Conservation (phyloP, 1,140 invertebrate genomes). For the Diorhabda carinulata region DNA sequence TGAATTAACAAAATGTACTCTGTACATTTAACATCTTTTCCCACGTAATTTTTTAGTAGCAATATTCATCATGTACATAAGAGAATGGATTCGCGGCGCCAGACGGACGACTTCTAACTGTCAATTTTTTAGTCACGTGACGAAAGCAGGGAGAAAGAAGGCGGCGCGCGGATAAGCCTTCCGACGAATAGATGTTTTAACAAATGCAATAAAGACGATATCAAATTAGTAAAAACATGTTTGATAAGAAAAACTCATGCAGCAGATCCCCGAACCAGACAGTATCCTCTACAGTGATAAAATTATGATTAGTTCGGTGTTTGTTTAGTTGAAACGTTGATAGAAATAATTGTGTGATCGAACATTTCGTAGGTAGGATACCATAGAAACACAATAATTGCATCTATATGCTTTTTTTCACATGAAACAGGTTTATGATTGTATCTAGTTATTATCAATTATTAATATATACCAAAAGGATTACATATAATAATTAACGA, state of each 20-base stretch:
- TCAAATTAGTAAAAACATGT: background rate
- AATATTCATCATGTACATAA: no score
- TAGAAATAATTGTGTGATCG: background rate
- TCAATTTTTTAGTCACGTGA: constrained; percentile 10
- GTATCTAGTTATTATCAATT: no score
- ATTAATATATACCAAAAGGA: no score
- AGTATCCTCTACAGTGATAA: background rate
- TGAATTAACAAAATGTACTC: no score
- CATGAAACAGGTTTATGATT: no score
- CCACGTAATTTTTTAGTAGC: no score
- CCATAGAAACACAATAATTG: background rate
- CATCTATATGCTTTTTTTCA: no score
- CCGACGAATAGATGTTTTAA: background rate
- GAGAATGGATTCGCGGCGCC: no score
- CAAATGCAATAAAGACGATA: background rate
- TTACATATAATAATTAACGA: no score
- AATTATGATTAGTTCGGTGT: background rate
- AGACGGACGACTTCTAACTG: background rate
- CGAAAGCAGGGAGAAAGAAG: background rate
- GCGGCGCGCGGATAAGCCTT: background rate
- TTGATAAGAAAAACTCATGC: background rate
- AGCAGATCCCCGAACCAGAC: background rate
- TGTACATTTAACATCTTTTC: no score
- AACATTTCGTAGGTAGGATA: background rate
- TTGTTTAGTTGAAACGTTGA: background rate